Evolutionary conservation across 2,888 invertebrate species (phyloP).

Genomic region (Seira ritae): DNA sequence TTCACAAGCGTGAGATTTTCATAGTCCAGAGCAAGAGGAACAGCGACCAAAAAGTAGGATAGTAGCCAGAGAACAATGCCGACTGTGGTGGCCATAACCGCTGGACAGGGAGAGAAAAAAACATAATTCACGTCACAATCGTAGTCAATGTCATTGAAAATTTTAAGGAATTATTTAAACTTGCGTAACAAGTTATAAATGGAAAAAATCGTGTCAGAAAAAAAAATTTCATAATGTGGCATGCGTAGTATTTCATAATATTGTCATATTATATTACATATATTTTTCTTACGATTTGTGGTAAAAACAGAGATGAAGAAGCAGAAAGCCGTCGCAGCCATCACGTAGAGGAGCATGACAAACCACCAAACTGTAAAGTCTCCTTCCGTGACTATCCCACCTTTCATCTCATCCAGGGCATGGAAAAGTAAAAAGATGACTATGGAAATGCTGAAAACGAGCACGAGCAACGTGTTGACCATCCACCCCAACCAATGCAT

Average conservation of each 20-base stretch:
- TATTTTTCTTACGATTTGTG: slow-evolving; percentile 76
- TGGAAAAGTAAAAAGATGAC: slow-evolving; percentile 75
- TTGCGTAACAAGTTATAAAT: too few relatives aligned
- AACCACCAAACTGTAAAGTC: slow-evolving; percentile 74
- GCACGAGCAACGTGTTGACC: slow-evolving; percentile 76
- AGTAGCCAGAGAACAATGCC: slow-evolving; percentile 74
- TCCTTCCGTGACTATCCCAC: slow-evolving; percentile 63
- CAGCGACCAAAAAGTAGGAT: slow-evolving; percentile 70
- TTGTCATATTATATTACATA: too few relatives aligned
- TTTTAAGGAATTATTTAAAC: too few relatives aligned
- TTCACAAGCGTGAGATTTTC: slow-evolving; percentile 63
- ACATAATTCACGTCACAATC: neutral
- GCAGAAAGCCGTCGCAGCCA: slow-evolving; percentile 76
- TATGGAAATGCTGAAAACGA: slow-evolving; percentile 75
- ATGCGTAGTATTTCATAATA: too few relatives aligned
- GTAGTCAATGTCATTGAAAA: neutral
- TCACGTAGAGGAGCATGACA: slow-evolving; percentile 76
- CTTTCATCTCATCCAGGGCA: slow-evolving; percentile 68
- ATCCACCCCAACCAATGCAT: slow-evolving; percentile 79
- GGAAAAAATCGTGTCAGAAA: too few relatives aligned
- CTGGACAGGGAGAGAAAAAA: slow-evolving; percentile 67
- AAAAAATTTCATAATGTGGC: too few relatives aligned
- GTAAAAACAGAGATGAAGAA: slow-evolving; percentile 77
- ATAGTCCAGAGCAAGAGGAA: slow-evolving; percentile 69
- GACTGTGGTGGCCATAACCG: slow-evolving; percentile 74